Evolutionary conservation across 1,140 invertebrate species (phyloP), one percentile per base, ranked within the genome.

Genomic region (Protaetia brevitarsis): DNA sequence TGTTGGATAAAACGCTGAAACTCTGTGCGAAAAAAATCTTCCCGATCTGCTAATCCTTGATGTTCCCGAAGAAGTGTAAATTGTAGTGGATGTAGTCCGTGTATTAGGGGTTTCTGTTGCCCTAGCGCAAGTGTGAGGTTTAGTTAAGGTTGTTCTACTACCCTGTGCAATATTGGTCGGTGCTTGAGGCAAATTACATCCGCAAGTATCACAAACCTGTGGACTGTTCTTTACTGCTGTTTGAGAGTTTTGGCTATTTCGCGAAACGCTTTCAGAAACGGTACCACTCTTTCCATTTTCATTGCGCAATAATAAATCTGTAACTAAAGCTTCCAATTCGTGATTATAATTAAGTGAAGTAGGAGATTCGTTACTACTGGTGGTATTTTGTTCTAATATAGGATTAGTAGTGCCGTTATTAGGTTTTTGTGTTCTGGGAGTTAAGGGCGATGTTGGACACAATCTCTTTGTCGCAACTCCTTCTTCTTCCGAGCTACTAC

Each of bases 1-100:
- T 6, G 75, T 74, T 6, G 76, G 75, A 66, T 71, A 68, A 64
- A 77, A 77, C 4, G 75, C 75, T 0, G 74, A 76, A 8, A 74
- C 66, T 11, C 71, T 65, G 30, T 73, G 71, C 2, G 73, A 72
- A 34, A 72, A 68, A 45, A 76, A 73, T 56, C 75, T 62, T 10
- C 74, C 16, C 10, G 41, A 45, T 45, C 41, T 45, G 13, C 23
- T 45, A 45, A 10, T 45, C 45, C 74, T 63, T 8, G 56, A 62
- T 6, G 36, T 30, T 26, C 63, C 41, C 3, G 64, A 57, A 7
- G 70, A 64, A 11, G 68, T 70, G 41, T 72, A 72, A 13, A 70
- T 67, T 7, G 70, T 67, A 0, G 70, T 68, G 60, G 67, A 71
- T 34, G 72, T 71, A 0, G 71, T 74, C 36, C 66, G 31, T 30